Conservation (phyloP, 1,140 invertebrate species). For the Ostrea denselamellosa region DNA sequence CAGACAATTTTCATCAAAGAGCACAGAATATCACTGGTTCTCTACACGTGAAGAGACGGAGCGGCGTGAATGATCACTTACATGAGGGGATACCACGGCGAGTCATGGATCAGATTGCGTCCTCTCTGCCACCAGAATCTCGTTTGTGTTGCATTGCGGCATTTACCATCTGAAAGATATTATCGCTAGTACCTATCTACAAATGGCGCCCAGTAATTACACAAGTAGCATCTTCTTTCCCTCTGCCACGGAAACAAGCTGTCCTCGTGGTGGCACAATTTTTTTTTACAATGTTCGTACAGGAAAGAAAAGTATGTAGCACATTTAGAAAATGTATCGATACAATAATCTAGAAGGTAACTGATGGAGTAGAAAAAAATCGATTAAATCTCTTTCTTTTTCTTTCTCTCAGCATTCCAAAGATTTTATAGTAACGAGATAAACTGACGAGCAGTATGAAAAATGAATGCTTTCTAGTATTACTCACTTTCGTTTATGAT, state of each 20-base stretch:
- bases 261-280: neutral
- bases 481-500: constrained; percentile 18
- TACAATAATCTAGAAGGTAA: neutral
- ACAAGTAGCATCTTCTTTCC: constrained; percentile 1
- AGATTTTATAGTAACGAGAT: neutral
- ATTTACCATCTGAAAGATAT: constrained; percentile 35
- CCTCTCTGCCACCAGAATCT: neutral
- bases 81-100: constrained; percentile 9
- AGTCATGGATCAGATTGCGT: constrained; percentile 36
- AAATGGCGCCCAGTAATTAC: constrained; percentile 39
- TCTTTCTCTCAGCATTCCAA: constrained; percentile 17
- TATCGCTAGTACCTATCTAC: constrained; percentile 35
- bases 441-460: constrained; percentile 2
- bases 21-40: neutral
- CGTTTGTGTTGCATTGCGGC: constrained; percentile 38
- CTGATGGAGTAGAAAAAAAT: neutral
- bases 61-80: neutral
- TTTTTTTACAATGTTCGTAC: neutral
- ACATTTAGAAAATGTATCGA: neutral
- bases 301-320: neutral
- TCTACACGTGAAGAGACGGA: neutral
- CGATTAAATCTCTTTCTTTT: neutral
- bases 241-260: neutral
- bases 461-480: neutral
- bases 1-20: neutral